phyloP scores from a whole-genome alignment of 2,113 vertebrate genomes.

The Epinephelus moara region DNA sequence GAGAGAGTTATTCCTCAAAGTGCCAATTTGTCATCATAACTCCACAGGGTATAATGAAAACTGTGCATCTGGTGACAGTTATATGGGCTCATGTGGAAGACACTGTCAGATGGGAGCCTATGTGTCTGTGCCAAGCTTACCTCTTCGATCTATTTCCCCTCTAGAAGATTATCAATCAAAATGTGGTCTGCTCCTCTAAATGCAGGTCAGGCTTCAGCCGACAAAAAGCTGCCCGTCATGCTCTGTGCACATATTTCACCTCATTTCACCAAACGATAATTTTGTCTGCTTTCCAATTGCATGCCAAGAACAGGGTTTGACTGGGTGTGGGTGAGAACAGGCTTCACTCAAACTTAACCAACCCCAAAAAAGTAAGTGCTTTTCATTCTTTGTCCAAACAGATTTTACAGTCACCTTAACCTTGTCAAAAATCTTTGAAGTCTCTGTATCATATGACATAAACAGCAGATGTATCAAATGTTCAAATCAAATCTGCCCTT shows the following conservation, averaged over 20 bases:
- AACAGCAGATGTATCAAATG: constrained; percentile 52
- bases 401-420: constrained; percentile 54
- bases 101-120: constrained; percentile 42
- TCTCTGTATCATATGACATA: constrained; percentile 43
- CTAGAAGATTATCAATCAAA: constrained; percentile 54
- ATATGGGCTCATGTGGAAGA: constrained; percentile 41
- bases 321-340: not conserved
- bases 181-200: constrained; percentile 14
- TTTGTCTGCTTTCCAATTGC: not conserved
- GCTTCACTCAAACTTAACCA: constrained; percentile 6
- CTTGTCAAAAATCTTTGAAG: constrained; percentile 47
- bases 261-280: constrained; percentile 7
- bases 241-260: constrained; percentile 21
- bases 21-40: constrained; percentile 44
- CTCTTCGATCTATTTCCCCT: constrained; percentile 39
- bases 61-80: constrained; percentile 42
- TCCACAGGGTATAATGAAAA: constrained; percentile 50
- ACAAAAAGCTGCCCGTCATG: not conserved
- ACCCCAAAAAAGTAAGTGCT: constrained; percentile 20
- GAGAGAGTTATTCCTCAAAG: constrained; percentile 9
- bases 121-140: constrained; percentile 38
- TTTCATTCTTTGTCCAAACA: constrained; percentile 25
- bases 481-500: constrained; percentile 35
- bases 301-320: not conserved
- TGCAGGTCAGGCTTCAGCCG: constrained; percentile 30